Base-by-base conservation (phyloP, 1,140 invertebrate species). In the Drosophila setifemur region DNA sequence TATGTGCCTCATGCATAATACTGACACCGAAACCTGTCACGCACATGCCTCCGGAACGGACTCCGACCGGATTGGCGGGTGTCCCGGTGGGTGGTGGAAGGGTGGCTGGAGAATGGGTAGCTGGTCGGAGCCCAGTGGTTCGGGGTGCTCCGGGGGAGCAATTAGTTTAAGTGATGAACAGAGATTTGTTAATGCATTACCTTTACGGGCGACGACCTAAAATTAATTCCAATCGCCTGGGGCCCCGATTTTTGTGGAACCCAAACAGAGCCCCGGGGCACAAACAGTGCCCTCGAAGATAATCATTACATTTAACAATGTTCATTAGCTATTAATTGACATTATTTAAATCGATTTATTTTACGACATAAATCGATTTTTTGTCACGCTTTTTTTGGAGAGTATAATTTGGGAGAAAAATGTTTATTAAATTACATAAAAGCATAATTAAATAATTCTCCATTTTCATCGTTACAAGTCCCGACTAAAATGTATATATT, bases 131-230 rank as follows among this genome's bases (percentile, higher is more conserved):
- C n/a, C n/a, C n/a, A n/a, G 11, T 12, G 45, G 28, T 2, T 23
- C 3, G 9, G 47, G 47, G 31, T 18, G 54, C 14, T 11, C 19
- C 18, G n/a, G 23, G 14, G 25, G 29, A 63, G 71, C 72, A 81
- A 82, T 81, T 81, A 81, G 76, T 82, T 76, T 75, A 82, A 82
- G 76, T 82, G 79, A 82, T 82, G 49, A 61, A 82, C 77, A 76
- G 58, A 66, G 72, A 81, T 82, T 82, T 72, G 75, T 70, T 74
- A 74, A 79, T 79, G 77, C 58, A 76, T 81, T 75, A 57, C 40
- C 57, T 33, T 28, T 60, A 71, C 39, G 42, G 28, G 25, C 37
- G 14, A 29, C 29, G 23, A 11, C 12, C 39, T 54, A 33, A 4
- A 54, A 54, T 25, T 54, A 29, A 54, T 45, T 23, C 18, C 6